Conservation (phyloP, 2,797 vertebrate species). For the Percopsis omiscomaycus region DNA sequence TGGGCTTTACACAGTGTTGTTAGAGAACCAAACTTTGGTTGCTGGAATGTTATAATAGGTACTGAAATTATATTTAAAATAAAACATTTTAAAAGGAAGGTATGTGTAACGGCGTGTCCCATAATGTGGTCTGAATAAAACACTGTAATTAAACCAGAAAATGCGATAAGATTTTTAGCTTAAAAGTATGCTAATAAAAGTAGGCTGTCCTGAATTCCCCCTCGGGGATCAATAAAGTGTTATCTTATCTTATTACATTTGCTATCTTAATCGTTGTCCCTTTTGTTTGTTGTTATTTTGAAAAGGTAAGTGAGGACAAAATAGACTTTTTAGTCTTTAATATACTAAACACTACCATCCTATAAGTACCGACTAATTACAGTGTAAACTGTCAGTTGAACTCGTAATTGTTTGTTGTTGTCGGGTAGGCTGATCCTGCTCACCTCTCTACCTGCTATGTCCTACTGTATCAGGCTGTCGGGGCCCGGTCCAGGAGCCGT, state of each 20-base stretch:
- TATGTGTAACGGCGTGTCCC: slow-evolving; percentile 29
- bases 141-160: background rate
- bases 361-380: too few relatives aligned
- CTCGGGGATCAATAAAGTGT: too few relatives aligned
- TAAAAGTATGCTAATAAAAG: background rate
- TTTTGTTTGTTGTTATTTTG: background rate
- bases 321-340: background rate
- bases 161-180: background rate
- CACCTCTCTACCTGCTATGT: background rate
- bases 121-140: slow-evolving; percentile 27
- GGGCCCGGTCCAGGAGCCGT: slow-evolving; percentile 88
- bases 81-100: slow-evolving; percentile 29
- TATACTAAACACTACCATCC: too few relatives aligned
- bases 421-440: background rate
- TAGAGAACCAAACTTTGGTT: slow-evolving; percentile 55
- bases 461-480: slow-evolving; percentile 78
- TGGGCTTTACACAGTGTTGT: slow-evolving; percentile 65
- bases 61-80: slow-evolving; percentile 49
- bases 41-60: slow-evolving; percentile 54
- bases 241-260: too few relatives aligned
- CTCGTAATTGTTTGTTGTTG: too few relatives aligned
- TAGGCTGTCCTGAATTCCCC: background rate
- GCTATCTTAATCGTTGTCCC: background rate
- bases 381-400: too few relatives aligned
- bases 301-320: background rate